These are phyloP conservation scores for Ranitomeya imitator DNA, from an alignment of 2,113 vertebrate genomes.

Conservation along the genomic window DNA sequence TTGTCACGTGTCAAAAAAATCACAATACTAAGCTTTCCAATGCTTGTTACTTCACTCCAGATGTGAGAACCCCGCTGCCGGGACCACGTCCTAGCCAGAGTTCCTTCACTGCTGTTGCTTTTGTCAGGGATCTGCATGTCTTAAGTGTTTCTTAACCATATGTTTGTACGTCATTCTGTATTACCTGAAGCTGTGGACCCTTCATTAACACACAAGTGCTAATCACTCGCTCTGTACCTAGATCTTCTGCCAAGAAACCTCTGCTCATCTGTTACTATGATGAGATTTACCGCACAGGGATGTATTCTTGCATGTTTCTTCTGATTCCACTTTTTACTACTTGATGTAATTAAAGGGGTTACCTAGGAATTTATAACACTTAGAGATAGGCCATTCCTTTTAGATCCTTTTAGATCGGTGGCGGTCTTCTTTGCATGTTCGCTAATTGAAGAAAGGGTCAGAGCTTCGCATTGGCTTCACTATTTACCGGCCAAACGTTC, in stretches of 20 bases:
- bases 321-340: background rate
- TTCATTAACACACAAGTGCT: background rate
- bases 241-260: background rate
- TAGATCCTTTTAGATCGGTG: no score
- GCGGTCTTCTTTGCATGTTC: no score
- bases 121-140: slow-evolving; percentile 38
- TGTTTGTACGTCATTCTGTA: slow-evolving; percentile 4
- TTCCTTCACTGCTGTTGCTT: slow-evolving; percentile 52
- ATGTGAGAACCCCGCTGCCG: background rate
- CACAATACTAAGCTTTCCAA: background rate
- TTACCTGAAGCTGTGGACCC: background rate
- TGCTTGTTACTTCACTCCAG: background rate
- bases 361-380: background rate
- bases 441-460: no score
- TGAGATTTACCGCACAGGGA: background rate
- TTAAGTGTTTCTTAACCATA: slow-evolving; percentile 8
- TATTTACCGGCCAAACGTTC: background rate
- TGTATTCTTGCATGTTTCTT: background rate
- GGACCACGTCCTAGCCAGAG: background rate
- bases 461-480: no score
- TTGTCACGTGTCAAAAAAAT: background rate
- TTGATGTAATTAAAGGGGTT: background rate
- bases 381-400: background rate
- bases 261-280: background rate
- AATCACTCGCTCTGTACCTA: background rate